Base-by-base conservation (phyloP, 2,113 vertebrate genomes). In the Spilogale gracilis region DNA sequence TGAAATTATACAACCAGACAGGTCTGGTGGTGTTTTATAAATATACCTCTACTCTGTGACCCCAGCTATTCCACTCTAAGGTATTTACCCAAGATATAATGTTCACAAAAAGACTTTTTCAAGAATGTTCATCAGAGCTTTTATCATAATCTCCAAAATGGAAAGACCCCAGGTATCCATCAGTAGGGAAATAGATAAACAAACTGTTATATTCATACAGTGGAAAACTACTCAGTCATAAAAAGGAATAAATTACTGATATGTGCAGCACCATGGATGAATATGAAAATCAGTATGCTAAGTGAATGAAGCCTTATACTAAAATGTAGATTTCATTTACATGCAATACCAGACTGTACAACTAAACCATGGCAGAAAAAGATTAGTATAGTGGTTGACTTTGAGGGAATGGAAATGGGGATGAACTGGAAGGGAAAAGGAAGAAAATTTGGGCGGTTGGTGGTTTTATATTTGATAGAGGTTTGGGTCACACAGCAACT, bases 31-130 rank as follows among this genome's bases (percentile, higher is more conserved):
- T 95, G 30, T 81, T 32, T 92, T 60, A 45, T 63, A 84, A 54
- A 60, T 80, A 45, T 84, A 60, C 9, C 81, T 11, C 43, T 85
- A 52, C 10, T 8, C 50, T 50, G 9, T 65, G 48, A 85, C 4
- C 25, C 21, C 21, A 74, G 61, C 14, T 60, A 45, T 80, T 73
- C 71, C 13, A 86, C n/a, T 81, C 30, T 89, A 50, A 50, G 32
- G 16, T 86, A 56, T 92, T 85, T 94, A 81, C 18, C 48, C 25
- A 48, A 86, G 50, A 54, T 73, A 48, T 0, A 21, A 52, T 25
- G 9, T 94, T 94, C 69, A 92, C 69, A 43, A 92, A 93, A 94
- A 85, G 5, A 7, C 18, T 50, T 94, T 45, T 82, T 91, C 21
- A 80, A 79, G n/a, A 94, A 63, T 76, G 45, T 32, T 92, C 7